Conservation (phyloP, 1,140 invertebrate species). For the Magallana ariakensis region DNA sequence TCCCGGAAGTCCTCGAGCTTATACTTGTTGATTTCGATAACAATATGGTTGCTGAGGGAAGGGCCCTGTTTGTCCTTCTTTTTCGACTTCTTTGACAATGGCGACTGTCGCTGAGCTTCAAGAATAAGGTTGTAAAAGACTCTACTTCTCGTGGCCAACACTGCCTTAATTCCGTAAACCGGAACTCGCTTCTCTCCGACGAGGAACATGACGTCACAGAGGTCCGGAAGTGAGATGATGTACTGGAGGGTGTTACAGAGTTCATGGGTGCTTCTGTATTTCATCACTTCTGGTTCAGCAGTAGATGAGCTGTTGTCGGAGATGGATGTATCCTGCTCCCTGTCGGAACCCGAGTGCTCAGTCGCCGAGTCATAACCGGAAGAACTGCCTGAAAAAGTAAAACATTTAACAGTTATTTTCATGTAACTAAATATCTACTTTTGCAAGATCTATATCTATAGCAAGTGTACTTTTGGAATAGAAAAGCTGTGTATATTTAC, state of each 20-base stretch:
- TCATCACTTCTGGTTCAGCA: constrained; percentile 48
- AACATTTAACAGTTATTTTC: neutral
- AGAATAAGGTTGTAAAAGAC: constrained; percentile 44
- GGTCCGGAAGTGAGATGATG: constrained; percentile 90
- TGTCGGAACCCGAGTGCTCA: constrained; percentile 32
- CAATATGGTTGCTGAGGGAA: neutral
- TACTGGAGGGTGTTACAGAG: constrained; percentile 56
- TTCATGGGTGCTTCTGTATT: constrained; percentile 47
- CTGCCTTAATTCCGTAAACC: constrained; percentile 95
- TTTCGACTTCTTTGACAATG: constrained; percentile 20
- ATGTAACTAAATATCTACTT: neutral
- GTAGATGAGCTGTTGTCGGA: neutral
- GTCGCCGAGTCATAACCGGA: constrained; percentile 46
- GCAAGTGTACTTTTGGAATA: too few species aligned
- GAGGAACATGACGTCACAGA: constrained; percentile 97
- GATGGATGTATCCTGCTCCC: constrained; percentile 38
- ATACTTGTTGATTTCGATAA: constrained; percentile 52
- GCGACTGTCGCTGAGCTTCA: constrained; percentile 33
- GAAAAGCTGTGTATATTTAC: too few species aligned
- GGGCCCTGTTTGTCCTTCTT: constrained; percentile 33
- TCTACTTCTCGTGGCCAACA: constrained; percentile 90
- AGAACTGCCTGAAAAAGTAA: constrained; percentile 39
- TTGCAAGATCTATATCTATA: too few species aligned
- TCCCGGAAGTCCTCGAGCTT: constrained; percentile 51
- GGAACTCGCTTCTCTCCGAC: constrained; percentile 95